Percentiles rank a stretch among this genome's conserved stretches.
Evolutionary conservation across 2,797 vertebrate species (phyloP).

Genomic region (Cyclura pinguis): DNA sequence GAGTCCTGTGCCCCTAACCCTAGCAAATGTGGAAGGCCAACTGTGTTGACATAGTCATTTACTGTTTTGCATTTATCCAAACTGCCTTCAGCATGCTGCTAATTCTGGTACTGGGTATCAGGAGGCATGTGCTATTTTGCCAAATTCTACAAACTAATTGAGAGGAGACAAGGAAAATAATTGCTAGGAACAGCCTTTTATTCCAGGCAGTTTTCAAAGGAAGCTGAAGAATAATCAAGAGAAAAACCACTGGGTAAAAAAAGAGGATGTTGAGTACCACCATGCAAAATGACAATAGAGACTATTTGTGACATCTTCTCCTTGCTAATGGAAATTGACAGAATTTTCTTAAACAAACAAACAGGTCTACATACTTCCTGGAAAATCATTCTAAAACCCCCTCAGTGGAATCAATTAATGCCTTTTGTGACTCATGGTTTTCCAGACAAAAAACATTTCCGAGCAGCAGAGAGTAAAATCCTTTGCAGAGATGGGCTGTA

Average conservation of each 20-base stretch:
- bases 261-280: not conserved
- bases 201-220: not conserved
- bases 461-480: conserved; percentile 47
- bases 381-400: conserved; percentile 68
- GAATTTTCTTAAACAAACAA: conserved; percentile 27
- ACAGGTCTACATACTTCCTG: conserved; percentile 67
- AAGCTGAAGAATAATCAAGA: not conserved
- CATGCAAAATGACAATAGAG: not conserved
- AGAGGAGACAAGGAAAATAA: not conserved
- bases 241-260: not conserved
- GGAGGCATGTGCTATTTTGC: not conserved
- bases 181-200: not conserved
- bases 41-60: not conserved
- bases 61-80: not conserved
- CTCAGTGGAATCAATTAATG: conserved; percentile 65
- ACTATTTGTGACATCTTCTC: not conserved
- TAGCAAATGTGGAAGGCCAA: too few species aligned
- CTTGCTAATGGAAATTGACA: conserved; percentile 54
- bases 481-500: conserved; percentile 62
- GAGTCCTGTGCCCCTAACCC: too few species aligned
- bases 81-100: not conserved
- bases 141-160: not conserved
- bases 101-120: not conserved
- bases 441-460: conserved; percentile 71
- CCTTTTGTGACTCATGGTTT: conserved; percentile 73